These are phyloP conservation scores for Tortrix viridana DNA, from an alignment of 2,888 invertebrate species.

Conservation along the genomic window DNA sequence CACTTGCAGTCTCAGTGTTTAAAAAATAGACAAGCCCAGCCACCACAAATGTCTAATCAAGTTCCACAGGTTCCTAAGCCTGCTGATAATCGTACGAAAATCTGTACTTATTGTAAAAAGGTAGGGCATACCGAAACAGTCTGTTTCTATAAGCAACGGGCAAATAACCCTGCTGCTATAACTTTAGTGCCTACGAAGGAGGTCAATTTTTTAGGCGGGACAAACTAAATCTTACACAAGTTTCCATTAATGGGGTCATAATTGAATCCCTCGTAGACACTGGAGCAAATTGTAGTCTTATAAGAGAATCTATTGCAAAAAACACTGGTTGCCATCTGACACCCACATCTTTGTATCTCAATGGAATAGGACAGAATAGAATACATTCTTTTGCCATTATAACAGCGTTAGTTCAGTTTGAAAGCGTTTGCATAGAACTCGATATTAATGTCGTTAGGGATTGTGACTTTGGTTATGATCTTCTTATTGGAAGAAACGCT, in stretches of 20 bases:
- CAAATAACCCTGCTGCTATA: neutral
- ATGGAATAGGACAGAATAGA: constrained; percentile 37
- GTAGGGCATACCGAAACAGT: constrained; percentile 31
- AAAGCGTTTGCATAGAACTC: constrained; percentile 41
- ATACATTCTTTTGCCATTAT: constrained; percentile 37
- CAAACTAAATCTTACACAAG: constrained; percentile 33
- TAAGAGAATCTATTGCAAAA: constrained; percentile 40
- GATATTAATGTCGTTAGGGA: constrained; percentile 40
- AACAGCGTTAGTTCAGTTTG: constrained; percentile 38
- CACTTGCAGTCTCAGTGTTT: neutral
- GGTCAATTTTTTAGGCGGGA: constrained; percentile 36
- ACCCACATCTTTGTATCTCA: constrained; percentile 23
- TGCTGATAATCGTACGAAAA: neutral
- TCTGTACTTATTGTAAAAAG: constrained; percentile 41
- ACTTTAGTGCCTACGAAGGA: constrained; percentile 1
- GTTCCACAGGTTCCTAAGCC: neutral
- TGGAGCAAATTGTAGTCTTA: constrained; percentile 40
- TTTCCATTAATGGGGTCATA: constrained; percentile 32
- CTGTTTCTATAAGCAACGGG: constrained; percentile 28
- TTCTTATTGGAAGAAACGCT: constrained; percentile 37
- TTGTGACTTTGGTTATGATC: constrained; percentile 27
- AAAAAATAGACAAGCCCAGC: neutral
- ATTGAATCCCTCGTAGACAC: constrained; percentile 44
- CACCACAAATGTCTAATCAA: neutral
- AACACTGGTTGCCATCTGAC: constrained; percentile 22